phyloP scores from a whole-genome alignment of 2,113 vertebrate species.

The Neolamprologus falcicula region DNA sequence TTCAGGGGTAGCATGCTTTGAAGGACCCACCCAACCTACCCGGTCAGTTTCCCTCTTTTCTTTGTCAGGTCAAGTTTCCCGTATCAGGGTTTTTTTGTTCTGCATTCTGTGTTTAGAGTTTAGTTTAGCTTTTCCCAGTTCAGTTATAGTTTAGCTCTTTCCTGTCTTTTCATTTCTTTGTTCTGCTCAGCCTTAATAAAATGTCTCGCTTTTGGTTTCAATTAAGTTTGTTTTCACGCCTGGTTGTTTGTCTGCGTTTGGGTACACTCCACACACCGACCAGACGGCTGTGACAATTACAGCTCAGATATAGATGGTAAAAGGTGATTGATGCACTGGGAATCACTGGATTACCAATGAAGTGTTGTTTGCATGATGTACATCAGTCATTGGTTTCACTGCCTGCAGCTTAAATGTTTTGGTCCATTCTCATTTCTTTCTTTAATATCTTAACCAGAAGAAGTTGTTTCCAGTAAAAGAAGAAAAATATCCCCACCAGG shows the following conservation, averaged over 20 bases:
- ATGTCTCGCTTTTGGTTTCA: not conserved
- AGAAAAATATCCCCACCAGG: not conserved
- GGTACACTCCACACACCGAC: rapidly evolving
- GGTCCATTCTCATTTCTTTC: not conserved
- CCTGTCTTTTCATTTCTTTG: not conserved
- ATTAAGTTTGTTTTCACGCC: rapidly evolving
- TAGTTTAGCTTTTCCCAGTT: not conserved
- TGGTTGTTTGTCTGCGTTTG: not conserved
- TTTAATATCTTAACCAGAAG: not conserved
- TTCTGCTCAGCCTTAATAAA: not conserved
- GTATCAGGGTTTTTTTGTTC: not conserved
- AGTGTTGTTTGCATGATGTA: not conserved
- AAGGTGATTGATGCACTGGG: not conserved
- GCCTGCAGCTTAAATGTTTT: not conserved
- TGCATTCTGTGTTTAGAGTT: not conserved
- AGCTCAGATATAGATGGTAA: not conserved
- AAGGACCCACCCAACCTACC: not conserved
- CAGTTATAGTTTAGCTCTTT: not conserved
- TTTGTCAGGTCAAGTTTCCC: not conserved
- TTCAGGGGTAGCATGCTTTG: not conserved
- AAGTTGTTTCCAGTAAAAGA: not conserved
- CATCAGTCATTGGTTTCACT: not conserved
- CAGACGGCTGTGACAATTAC: not conserved
- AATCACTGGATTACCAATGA: not conserved
- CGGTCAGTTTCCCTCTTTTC: rapidly evolving